Evolutionary conservation across 2,113 vertebrate genomes (phyloP).

Genomic region (Gorsachius goisagi): DNA sequence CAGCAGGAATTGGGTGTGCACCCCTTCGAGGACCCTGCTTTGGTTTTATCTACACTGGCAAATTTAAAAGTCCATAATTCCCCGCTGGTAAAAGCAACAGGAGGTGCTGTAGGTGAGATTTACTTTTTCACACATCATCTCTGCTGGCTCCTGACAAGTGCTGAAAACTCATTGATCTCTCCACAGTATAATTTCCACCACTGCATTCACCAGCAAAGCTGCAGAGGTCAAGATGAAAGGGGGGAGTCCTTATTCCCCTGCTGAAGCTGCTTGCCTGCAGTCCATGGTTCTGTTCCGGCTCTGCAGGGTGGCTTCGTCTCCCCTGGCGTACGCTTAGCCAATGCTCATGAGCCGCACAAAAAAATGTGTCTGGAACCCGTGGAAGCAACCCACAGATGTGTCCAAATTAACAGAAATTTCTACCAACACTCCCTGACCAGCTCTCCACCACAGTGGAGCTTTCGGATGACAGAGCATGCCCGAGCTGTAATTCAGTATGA

Average conservation of each 20-base stretch:
- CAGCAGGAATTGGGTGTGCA: background rate
- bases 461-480: background rate
- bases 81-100: background rate
- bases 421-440: background rate
- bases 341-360: background rate
- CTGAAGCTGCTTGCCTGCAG: background rate
- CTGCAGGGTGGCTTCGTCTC: background rate
- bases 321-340: background rate
- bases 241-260: background rate
- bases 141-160: background rate
- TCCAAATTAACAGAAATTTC: background rate
- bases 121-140: background rate
- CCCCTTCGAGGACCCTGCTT: background rate
- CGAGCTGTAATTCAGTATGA: background rate
- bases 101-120: slow-evolving; percentile 30
- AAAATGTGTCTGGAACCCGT: background rate
- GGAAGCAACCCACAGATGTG: background rate
- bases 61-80: background rate
- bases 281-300: background rate
- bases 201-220: background rate
- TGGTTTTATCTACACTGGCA: background rate
- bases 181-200: background rate
- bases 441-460: background rate
- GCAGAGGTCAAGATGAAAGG: background rate
- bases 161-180: background rate